Conservation (phyloP, 2,888 invertebrate species). For the Notodonta ziczac region DNA sequence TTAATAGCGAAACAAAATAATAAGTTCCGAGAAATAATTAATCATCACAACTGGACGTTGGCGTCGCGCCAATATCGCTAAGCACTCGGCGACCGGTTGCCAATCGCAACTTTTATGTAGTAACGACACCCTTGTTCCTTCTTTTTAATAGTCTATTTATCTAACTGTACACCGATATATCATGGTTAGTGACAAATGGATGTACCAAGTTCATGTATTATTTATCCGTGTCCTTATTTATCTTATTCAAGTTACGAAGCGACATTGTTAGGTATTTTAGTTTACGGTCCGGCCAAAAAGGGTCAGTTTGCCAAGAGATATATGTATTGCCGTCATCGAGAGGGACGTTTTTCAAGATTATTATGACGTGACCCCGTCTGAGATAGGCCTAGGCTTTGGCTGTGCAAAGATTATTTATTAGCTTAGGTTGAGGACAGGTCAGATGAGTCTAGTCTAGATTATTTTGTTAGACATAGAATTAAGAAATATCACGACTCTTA, state of each 20-base stretch:
- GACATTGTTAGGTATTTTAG: slow-evolving; percentile 13
- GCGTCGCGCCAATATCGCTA: not conserved
- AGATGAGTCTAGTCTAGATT: not conserved
- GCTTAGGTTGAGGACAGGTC: not conserved
- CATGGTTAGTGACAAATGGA: slow-evolving; percentile 38
- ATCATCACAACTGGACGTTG: slow-evolving; percentile 7
- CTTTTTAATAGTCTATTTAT: slow-evolving; percentile 6
- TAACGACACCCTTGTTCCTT: not conserved
- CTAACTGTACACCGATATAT: slow-evolving; percentile 10
- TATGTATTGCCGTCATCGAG: slow-evolving; percentile 22
- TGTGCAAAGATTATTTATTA: slow-evolving; percentile 23
- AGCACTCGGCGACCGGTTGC: slow-evolving; percentile 6
- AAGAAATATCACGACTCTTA: not conserved
- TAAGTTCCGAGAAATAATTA: slow-evolving; percentile 2
- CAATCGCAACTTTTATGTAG: slow-evolving; percentile 3
- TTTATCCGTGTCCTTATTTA: slow-evolving; percentile 53
- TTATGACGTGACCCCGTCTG: slow-evolving; percentile 25
- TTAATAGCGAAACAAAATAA: slow-evolving; percentile 4
- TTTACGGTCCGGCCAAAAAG: slow-evolving; percentile 20
- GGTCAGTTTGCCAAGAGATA: slow-evolving; percentile 26
- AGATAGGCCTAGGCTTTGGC: slow-evolving; percentile 16
- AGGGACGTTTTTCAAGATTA: slow-evolving; percentile 44
- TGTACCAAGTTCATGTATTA: slow-evolving; percentile 52
- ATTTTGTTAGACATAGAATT: not conserved
- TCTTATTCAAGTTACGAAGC: slow-evolving; percentile 46